Conservation (phyloP, 2,113 vertebrate genomes). For the Thermophis baileyi region DNA sequence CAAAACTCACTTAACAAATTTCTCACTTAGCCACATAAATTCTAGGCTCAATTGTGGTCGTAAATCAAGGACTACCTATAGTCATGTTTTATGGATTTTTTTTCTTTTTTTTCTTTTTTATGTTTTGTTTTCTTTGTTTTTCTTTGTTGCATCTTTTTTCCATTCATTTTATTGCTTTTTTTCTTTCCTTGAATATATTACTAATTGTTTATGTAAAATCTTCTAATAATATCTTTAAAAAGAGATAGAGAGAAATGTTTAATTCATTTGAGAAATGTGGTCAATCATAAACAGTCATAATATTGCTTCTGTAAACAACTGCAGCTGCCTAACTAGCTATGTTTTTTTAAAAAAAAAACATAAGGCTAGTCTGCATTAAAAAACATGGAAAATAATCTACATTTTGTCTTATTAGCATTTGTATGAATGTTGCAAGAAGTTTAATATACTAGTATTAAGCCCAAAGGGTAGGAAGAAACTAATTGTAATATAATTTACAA, state of each 20-base stretch:
- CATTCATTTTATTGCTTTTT: background rate
- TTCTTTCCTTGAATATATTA: background rate
- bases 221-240: background rate
- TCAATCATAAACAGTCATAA: slow-evolving; percentile 44
- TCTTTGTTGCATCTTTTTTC: background rate
- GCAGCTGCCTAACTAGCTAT: slow-evolving; percentile 25
- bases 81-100: background rate
- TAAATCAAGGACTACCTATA: too few species aligned
- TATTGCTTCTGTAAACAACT: slow-evolving; percentile 41
- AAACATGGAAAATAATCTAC: slow-evolving; percentile 39
- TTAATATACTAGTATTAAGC: slow-evolving; percentile 29
- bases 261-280: slow-evolving; percentile 21
- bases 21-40: too few species aligned
- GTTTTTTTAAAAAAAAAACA: slow-evolving; percentile 4
- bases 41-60: too few species aligned
- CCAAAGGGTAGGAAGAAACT: slow-evolving; percentile 53
- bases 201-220: background rate
- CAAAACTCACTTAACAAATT: too few species aligned
- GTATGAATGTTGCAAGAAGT: slow-evolving; percentile 38
- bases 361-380: slow-evolving; percentile 32
- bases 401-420: slow-evolving; percentile 39
- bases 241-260: slow-evolving; percentile 20
- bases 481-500: slow-evolving; percentile 44
- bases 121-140: background rate
- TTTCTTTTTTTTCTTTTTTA: background rate